A percentile compares a stretch with the other conserved stretches of the same genome.
Evolutionary conservation across 2,113 vertebrate species (phyloP).

Genomic region (Pangasianodon hypophthalmus): DNA sequence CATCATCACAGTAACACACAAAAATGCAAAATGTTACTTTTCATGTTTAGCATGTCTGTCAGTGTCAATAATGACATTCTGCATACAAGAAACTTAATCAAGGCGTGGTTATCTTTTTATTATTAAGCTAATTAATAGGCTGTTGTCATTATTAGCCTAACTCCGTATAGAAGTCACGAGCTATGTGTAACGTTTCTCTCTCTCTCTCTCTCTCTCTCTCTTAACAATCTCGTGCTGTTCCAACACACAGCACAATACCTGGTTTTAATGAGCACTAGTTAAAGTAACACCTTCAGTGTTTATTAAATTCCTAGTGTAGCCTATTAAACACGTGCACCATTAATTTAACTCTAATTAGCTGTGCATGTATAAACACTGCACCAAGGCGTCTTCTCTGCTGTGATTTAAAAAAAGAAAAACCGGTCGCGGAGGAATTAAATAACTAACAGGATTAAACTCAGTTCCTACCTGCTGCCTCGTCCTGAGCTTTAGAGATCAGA

Average conservation of each 20-base stretch:
- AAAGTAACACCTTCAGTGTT: not conserved
- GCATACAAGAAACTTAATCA: not conserved
- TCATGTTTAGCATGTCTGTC: not conserved
- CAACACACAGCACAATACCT: not conserved
- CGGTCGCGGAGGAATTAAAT: not conserved
- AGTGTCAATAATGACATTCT: not conserved
- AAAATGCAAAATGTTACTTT: not conserved
- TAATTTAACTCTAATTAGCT: not conserved
- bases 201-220: not conserved
- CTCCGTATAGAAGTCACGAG: not conserved
- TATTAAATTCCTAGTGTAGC: too few relatives aligned
- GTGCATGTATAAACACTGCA: not conserved
- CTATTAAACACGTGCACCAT: not conserved
- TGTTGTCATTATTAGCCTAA: not conserved
- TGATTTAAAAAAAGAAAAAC: too few relatives aligned
- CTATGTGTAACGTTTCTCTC: not conserved
- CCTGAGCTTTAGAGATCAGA: conserved; percentile 67
- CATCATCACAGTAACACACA: not conserved
- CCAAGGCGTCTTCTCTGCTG: not conserved
- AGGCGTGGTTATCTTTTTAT: not conserved
- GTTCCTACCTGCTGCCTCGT: conserved; percentile 66
- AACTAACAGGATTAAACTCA: not conserved
- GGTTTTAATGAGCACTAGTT: too few relatives aligned
- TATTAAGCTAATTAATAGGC: not conserved
- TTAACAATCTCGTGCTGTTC: not conserved